Evolutionary conservation across 2,113 vertebrate species (phyloP).

Genomic region (Paraplagusia blochii): DNA sequence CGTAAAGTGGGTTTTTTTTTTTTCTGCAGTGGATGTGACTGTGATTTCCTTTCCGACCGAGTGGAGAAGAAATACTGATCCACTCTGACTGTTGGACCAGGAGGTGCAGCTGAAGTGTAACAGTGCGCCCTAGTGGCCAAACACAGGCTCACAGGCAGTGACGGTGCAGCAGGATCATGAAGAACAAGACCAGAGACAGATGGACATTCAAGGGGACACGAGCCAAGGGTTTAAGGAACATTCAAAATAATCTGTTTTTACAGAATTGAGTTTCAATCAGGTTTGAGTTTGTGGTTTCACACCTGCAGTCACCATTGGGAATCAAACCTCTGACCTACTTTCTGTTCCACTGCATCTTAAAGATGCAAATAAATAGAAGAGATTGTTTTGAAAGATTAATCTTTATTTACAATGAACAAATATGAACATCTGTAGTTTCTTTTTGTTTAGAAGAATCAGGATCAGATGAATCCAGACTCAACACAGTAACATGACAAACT

Average conservation of each 20-base stretch:
- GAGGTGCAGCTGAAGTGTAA: slow-evolving; percentile 41
- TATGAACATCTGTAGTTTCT: slow-evolving; percentile 10
- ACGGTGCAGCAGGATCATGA: no score
- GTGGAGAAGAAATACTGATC: slow-evolving; percentile 6
- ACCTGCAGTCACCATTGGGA: no score
- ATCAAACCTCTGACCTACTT: no score
- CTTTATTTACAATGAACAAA: slow-evolving; percentile 62
- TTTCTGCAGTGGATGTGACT: slow-evolving; percentile 50
- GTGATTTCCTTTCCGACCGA: slow-evolving; percentile 32
- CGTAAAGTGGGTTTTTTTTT: slow-evolving; percentile 53
- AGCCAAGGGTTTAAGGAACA: no score
- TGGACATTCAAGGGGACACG: no score
- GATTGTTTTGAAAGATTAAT: slow-evolving; percentile 12
- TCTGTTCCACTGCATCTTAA: no score
- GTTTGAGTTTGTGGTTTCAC: no score
- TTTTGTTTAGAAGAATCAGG: neutral
- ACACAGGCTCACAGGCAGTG: neutral
- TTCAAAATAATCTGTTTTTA: neutral
- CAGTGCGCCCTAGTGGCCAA: slow-evolving; percentile 67
- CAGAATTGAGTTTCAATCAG: neutral
- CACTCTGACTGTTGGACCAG: neutral
- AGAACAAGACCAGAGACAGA: no score
- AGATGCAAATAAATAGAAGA: slow-evolving; percentile 1
- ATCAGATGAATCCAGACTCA: no score
- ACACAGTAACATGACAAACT: no score